Evolutionary conservation across 2,888 invertebrate species (phyloP).

Genomic region (Allophyes oxyacanthae): DNA sequence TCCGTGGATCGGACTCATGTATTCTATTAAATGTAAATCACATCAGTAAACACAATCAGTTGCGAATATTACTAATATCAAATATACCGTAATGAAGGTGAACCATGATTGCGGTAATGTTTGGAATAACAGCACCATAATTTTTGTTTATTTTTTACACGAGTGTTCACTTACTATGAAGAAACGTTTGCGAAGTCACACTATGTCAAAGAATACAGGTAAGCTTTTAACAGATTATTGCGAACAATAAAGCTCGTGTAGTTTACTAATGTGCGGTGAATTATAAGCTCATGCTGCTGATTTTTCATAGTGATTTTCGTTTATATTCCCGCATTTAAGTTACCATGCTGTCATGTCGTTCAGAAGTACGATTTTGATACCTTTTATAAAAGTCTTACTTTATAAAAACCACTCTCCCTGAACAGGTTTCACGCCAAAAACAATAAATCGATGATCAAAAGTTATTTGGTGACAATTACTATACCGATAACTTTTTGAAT

Average conservation of each 20-base stretch:
- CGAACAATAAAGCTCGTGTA: too few species aligned
- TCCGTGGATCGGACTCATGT: slow-evolving; percentile 62
- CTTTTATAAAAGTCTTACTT: slow-evolving; percentile 2
- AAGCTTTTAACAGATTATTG: too few species aligned
- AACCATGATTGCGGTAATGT: too few species aligned
- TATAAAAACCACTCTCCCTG: slow-evolving; percentile 12
- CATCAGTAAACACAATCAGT: slow-evolving; percentile 13
- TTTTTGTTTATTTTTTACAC: too few species aligned
- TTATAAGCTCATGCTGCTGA: too few species aligned
- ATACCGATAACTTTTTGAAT: slow-evolving; percentile 23
- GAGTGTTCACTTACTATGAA: too few species aligned
- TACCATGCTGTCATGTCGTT: not conserved
- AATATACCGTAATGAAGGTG: slow-evolving; percentile 5
- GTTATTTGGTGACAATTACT: slow-evolving; percentile 41
- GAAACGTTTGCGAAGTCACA: too few species aligned
- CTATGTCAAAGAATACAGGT: too few species aligned
- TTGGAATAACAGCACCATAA: slow-evolving; percentile 6
- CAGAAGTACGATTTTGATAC: slow-evolving; percentile 1
- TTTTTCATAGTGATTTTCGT: too few species aligned
- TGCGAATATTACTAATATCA: slow-evolving; percentile 5
- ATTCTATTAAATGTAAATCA: slow-evolving; percentile 42
- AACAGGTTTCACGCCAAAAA: slow-evolving; percentile 28
- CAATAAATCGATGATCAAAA: slow-evolving; percentile 21
- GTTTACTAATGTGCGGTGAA: too few species aligned
- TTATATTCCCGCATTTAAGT: too few species aligned